phyloP scores from a whole-genome alignment of 2,888 invertebrate species.

The Dione vanillae region DNA sequence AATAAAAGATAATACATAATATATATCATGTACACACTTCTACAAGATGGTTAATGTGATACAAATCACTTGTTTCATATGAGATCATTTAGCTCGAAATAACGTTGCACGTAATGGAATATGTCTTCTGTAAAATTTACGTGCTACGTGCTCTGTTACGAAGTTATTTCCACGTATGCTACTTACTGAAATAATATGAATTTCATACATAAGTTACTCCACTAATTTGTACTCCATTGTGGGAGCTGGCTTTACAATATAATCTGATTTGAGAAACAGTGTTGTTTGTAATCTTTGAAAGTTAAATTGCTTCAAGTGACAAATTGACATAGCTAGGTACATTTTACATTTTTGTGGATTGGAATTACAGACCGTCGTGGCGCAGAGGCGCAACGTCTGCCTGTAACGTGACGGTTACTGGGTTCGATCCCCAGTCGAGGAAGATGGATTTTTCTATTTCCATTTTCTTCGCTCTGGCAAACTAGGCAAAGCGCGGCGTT shows the following conservation, averaged over 20 bases:
- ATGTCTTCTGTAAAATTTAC: constrained; percentile 18
- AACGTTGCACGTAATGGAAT: constrained; percentile 33
- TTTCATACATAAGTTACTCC: constrained; percentile 28
- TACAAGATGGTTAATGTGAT: background rate
- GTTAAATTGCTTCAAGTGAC: constrained; percentile 24
- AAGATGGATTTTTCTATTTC: too few relatives aligned
- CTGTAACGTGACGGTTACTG: too few relatives aligned
- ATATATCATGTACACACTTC: background rate
- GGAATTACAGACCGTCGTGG: background rate
- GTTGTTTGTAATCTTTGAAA: constrained; percentile 25
- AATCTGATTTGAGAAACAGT: constrained; percentile 24
- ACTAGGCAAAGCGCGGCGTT: too few relatives aligned
- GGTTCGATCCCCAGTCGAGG: too few relatives aligned
- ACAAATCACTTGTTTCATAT: constrained; percentile 1
- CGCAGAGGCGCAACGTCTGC: too few relatives aligned
- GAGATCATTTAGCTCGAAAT: constrained; percentile 13
- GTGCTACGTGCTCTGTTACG: constrained; percentile 29
- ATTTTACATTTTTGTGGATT: background rate
- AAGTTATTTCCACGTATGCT: constrained; percentile 30
- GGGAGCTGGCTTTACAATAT: constrained; percentile 26
- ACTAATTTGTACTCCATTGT: constrained; percentile 30
- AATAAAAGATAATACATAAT: too few relatives aligned
- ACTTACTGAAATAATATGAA: constrained; percentile 33
- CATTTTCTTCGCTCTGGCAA: too few relatives aligned
- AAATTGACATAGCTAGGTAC: background rate